These are phyloP conservation scores for Lasioglossum morio DNA, from an alignment of 2,888 invertebrate genomes.

Conservation along the genomic window DNA sequence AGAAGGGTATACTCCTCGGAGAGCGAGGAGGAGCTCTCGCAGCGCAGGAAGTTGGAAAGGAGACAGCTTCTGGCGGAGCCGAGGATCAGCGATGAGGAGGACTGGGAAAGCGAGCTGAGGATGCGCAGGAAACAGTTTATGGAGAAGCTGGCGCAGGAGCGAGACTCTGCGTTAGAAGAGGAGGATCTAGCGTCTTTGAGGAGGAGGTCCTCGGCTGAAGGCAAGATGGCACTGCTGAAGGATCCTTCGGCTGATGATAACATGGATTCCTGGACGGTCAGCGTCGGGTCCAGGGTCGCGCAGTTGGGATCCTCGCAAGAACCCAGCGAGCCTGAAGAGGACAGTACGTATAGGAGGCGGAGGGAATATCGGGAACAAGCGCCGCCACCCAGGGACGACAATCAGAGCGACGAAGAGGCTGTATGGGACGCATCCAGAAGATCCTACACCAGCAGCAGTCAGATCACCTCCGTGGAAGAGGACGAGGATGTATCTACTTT, in stretches of 20 bases:
- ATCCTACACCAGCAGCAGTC: slow-evolving; percentile 75
- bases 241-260: slow-evolving; percentile 77
- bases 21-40: slow-evolving; percentile 75
- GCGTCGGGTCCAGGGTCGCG: slow-evolving; percentile 74
- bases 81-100: slow-evolving; percentile 80
- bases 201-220: slow-evolving; percentile 82
- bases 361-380: slow-evolving; percentile 74
- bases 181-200: slow-evolving; percentile 74
- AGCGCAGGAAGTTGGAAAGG: slow-evolving; percentile 47
- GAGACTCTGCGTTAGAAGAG: slow-evolving; percentile 60
- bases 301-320: slow-evolving; percentile 79
- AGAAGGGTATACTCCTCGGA: slow-evolving; percentile 75
- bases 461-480: slow-evolving; percentile 75
- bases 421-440: slow-evolving; percentile 66
- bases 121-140: slow-evolving; percentile 75
- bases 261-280: slow-evolving; percentile 82
- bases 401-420: slow-evolving; percentile 71
- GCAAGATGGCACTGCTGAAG: slow-evolving; percentile 80
- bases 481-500: slow-evolving; percentile 73
- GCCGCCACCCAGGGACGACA: slow-evolving; percentile 72
- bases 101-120: slow-evolving; percentile 80
- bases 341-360: slow-evolving; percentile 64
- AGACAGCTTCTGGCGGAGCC: slow-evolving; percentile 63
- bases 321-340: slow-evolving; percentile 79
- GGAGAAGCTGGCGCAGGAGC: slow-evolving; percentile 71